Base-by-base conservation (phyloP, 2,888 invertebrate species). In the Euclidia mi region DNA sequence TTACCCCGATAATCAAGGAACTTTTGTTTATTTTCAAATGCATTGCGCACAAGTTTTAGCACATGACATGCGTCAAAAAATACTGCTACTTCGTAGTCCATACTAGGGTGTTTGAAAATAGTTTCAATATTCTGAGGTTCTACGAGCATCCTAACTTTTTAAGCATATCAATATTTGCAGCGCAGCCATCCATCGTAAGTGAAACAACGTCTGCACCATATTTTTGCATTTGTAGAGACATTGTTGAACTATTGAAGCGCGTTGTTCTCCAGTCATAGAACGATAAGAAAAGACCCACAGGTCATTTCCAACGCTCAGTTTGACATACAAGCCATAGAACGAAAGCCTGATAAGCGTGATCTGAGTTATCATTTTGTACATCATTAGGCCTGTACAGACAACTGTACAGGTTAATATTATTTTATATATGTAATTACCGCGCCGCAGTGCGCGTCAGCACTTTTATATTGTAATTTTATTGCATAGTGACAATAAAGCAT, bases 141-240 rank as follows among this genome's bases (percentile, higher is more conserved):
- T 17, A 56, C 4, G 11, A 41, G 34, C 56, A 61, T 47, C 56
- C 61, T 41, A 57, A 48, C 10, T 44, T 46, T 45, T 48, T 56
- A 18, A 35, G 4, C 52, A 56, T 56, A n/a, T 17, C 25, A 15
- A 61, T 44, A 25, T 61, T 61, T 35, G 61, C 48, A 15, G 61
- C 35, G 34, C 52, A 49, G 11, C 56, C 56, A 46, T 61, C 52
- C 40, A 52, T 20, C 3, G 56, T 56, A 7, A 56, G 29, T 7
- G 52, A 47, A 14, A 61, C 45, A 35, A 56, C 49, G 14, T 56
- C 52, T n/a, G 52, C 52, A 28, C 47, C 38, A 15, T 12, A 11
- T 34, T 56, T 49, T 11, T 49, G 31, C 32, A 46, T 43, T 31
- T 50, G 12, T 42, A 34, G 9, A 56, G 41, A 9, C 31, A 46